Base-by-base conservation (phyloP, 2,113 vertebrate species). In the Lamprotornis superbus region DNA sequence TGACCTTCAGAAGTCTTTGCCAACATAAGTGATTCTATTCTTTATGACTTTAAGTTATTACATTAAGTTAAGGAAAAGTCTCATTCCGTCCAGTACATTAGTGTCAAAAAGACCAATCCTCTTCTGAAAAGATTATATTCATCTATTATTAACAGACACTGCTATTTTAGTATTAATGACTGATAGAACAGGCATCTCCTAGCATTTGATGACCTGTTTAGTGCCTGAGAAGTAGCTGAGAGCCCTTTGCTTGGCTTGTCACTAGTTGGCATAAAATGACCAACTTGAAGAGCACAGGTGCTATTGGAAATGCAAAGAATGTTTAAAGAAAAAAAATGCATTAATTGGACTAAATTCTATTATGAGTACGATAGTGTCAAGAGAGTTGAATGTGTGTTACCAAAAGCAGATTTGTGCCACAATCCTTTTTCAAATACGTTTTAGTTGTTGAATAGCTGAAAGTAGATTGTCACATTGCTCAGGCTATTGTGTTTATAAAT, bases 91-190 rank as follows among this genome's bases (percentile, higher is more conserved):
- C 8, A 33, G 52, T 69, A 79, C 64, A 75, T 90, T 86, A 95
- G 42, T 52, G 47, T 47, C 56, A 80, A 75, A 90, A 90, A 94
- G 83, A 84, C 68, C 64, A 82, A 12, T 83, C 59, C 52, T 91
- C 40, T 71, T 73, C 64, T 94, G 71, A 49, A 87, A 94, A 75
- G 30, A 77, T 1, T 11, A 40, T 94, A 83, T 78, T 90, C 12
- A 93, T 96, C 80, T 90, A 84, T 95, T 90, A 96, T 95, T 93
- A 89, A 90, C 53, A 87, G 75, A 89, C 88, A 78, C 64, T 68
- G 64, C 85, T 75, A 69, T 96, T 95, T 89, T 80, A 84, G 64
- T 75, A 73, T 87, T 96, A 96, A 92, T 87, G 73, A 76, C 61
- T 65, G 52, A 71, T 71, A 53, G 68, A 91, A 49, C 16, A 53